A percentile compares a stretch with the other conserved stretches of the same genome.
These are phyloP conservation scores for Myotis yumanensis DNA, from an alignment of 2,113 vertebrate species.

Conservation along the genomic window DNA sequence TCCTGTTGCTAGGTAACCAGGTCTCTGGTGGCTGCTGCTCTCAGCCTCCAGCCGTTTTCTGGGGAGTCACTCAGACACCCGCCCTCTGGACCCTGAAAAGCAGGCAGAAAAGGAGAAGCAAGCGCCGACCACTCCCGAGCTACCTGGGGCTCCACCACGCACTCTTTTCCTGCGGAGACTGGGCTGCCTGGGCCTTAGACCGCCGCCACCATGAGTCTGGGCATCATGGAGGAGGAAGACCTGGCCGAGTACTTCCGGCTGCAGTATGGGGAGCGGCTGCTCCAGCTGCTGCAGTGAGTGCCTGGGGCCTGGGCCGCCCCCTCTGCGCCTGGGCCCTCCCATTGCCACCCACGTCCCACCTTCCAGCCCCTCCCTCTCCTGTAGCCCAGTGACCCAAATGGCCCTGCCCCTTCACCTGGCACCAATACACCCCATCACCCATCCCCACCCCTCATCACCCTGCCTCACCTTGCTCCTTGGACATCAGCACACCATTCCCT, in stretches of 20 bases:
- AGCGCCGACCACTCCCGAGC: neutral
- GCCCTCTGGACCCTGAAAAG: neutral
- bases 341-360: rapidly evolving
- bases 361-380: neutral
- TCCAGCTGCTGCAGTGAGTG: slow-evolving; percentile 78
- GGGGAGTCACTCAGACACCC: neutral
- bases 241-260: slow-evolving; percentile 69
- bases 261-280: slow-evolving; percentile 75
- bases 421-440: rapidly evolving
- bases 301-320: rapidly evolving
- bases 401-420: neutral
- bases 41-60: neutral
- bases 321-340: neutral
- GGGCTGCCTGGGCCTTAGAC: neutral
- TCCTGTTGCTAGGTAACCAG: slow-evolving; percentile 64
- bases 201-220: slow-evolving; percentile 69
- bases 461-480: neutral
- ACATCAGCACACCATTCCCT: neutral
- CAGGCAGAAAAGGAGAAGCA: neutral
- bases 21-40: neutral
- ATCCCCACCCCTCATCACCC: rapidly evolving
- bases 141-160: neutral
- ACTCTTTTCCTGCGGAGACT: neutral
- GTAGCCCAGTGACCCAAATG: neutral
- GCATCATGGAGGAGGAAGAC: slow-evolving; percentile 69